Evolutionary conservation across 2,797 vertebrate genomes (phyloP).

Genomic region (Eleutherodactylus coqui): DNA sequence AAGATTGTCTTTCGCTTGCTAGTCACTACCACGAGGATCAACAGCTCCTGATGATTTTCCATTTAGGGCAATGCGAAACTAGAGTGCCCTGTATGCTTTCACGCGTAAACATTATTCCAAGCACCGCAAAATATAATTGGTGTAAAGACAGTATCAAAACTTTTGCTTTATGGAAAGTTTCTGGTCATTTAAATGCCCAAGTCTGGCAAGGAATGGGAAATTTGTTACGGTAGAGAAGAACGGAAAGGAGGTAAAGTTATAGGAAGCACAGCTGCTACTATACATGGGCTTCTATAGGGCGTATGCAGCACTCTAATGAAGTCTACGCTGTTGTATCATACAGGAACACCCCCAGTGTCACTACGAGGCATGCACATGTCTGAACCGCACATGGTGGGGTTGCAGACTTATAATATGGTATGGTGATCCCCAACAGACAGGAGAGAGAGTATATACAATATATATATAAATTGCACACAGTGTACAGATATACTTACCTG

Average conservation of each 20-base stretch:
- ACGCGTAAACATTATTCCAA: neutral
- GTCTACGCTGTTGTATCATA: neutral
- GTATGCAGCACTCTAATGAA: neutral
- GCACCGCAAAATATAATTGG: neutral
- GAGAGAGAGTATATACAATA: neutral
- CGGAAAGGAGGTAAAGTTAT: neutral
- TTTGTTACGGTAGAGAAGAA: neutral
- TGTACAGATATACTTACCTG: slow-evolving; percentile 45
- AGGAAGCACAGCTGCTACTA: neutral
- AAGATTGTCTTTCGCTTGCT: neutral
- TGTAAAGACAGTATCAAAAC: neutral
- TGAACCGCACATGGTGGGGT: neutral
- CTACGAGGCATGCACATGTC: neutral
- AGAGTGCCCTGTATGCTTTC: neutral
- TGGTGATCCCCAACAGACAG: neutral
- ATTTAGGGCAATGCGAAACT: neutral
- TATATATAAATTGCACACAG: neutral
- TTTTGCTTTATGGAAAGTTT: neutral
- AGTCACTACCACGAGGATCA: neutral
- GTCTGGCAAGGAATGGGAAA: neutral
- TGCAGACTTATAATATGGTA: neutral
- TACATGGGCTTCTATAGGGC: neutral
- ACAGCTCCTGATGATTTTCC: neutral
- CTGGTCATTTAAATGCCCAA: neutral
- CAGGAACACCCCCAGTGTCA: neutral